Conservation (phyloP, 2,888 invertebrate species). For the Drosophila pegasa region DNA sequence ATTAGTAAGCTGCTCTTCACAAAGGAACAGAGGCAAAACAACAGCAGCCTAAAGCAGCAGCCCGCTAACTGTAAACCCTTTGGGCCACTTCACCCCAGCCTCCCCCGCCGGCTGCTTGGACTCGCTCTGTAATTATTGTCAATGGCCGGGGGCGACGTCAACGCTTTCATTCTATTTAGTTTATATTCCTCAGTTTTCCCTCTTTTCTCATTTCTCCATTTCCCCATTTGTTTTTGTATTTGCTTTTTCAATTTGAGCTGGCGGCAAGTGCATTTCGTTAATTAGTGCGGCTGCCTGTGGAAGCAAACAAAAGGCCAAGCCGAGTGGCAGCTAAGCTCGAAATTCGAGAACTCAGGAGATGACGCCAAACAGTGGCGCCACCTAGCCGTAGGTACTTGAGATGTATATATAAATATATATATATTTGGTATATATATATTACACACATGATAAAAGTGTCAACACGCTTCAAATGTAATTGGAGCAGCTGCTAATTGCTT, state of each 20-base stretch:
- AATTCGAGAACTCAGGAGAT: conserved; percentile 48
- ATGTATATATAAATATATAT: neutral
- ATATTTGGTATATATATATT: neutral
- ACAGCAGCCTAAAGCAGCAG: conserved; percentile 35
- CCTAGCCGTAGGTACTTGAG: conserved; percentile 6
- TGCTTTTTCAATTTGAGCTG: conserved; percentile 54
- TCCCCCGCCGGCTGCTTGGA: conserved; percentile 1
- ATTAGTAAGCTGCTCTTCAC: conserved; percentile 60
- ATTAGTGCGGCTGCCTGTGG: conserved; percentile 48
- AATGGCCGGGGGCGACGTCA: conserved; percentile 54
- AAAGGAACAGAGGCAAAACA: conserved; percentile 12
- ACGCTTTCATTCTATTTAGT: conserved; percentile 22
- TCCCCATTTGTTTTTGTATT: too few relatives aligned
- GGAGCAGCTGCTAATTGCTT: conserved; percentile 15
- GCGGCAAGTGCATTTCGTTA: conserved; percentile 77
- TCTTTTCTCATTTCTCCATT: conserved; percentile 21
- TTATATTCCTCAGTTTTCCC: neutral
- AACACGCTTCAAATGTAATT: conserved; percentile 25
- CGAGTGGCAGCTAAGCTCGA: conserved; percentile 39
- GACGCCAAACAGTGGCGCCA: conserved; percentile 47
- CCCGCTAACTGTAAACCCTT: conserved; percentile 26
- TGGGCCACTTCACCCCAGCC: conserved; percentile 3
- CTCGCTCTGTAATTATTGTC: conserved; percentile 60
- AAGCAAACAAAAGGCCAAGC: conserved; percentile 43
- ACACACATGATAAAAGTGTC: conserved; percentile 2